Evolutionary conservation across 1,140 invertebrate genomes (phyloP).

Genomic region (Aradophagus sp.): DNA sequence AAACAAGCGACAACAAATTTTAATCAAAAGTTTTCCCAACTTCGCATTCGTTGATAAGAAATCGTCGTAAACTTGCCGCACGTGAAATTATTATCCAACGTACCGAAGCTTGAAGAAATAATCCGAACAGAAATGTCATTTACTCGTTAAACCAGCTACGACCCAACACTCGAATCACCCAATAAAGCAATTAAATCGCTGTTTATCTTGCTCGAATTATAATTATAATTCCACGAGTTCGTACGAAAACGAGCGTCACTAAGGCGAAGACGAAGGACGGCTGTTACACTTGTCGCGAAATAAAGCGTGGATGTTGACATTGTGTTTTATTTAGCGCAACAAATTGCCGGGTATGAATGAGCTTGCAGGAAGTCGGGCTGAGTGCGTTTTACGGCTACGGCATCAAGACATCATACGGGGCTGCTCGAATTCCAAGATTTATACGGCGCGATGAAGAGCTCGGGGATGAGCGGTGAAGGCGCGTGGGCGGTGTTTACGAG

Average conservation of each 20-base stretch:
- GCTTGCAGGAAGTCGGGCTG: slow-evolving; percentile 38
- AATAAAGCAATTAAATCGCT: too few relatives aligned
- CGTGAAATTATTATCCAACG: too few relatives aligned
- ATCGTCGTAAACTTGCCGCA: too few relatives aligned
- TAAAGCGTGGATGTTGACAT: slow-evolving; percentile 27
- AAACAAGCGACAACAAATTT: too few relatives aligned
- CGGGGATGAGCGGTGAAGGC: slow-evolving; percentile 30
- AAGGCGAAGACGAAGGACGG: slow-evolving; percentile 10
- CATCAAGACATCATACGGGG: slow-evolving; percentile 51
- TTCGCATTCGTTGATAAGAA: too few relatives aligned
- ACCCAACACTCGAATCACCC: too few relatives aligned
- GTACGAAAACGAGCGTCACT: slow-evolving; percentile 1
- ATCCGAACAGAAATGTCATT: too few relatives aligned
- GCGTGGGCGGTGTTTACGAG: slow-evolving; percentile 54
- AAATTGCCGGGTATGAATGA: slow-evolving; percentile 39
- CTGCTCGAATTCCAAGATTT: slow-evolving; percentile 43
- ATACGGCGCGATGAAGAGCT: slow-evolving; percentile 45
- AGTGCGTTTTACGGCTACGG: slow-evolving; percentile 46
- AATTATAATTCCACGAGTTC: neutral
- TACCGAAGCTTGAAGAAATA: too few relatives aligned
- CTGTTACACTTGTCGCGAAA: slow-evolving; percentile 32
- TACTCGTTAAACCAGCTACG: too few relatives aligned
- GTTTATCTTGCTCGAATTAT: neutral
- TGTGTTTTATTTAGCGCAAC: slow-evolving; percentile 48
- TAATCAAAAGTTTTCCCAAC: too few relatives aligned